These are phyloP conservation scores for Protomyctophum bolini DNA, from an alignment of 2,113 vertebrate species.

Conservation along the genomic window DNA sequence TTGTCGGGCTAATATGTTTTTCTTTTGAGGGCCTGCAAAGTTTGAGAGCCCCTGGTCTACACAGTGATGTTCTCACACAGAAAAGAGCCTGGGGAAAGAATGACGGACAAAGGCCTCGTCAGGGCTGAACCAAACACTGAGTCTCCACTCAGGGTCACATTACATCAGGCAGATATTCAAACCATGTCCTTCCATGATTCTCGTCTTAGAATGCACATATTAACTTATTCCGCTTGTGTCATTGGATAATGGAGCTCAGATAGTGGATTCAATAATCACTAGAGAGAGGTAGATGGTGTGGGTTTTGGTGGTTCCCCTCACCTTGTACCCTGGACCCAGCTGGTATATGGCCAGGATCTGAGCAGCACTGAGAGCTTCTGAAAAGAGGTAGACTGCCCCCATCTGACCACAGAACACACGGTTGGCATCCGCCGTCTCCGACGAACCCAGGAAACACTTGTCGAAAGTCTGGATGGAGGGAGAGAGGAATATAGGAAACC, in stretches of 20 bases:
- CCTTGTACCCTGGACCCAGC: constrained; percentile 96
- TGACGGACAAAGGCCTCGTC: not conserved
- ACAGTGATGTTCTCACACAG: not conserved
- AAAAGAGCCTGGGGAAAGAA: not conserved
- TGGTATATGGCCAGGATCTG: constrained; percentile 98
- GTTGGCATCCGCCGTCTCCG: constrained; percentile 95
- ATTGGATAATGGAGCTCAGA: no score
- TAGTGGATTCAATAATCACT: no score
- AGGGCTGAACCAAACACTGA: not conserved
- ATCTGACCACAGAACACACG: constrained; percentile 98
- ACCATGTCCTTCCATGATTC: not conserved
- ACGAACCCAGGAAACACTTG: constrained; percentile 98
- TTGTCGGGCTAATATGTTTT: no score
- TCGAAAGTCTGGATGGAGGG: constrained; percentile 90
- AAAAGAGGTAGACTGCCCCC: constrained; percentile 96
- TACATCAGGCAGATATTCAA: not conserved
- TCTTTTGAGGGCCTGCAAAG: not conserved
- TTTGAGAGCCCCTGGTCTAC: not conserved
- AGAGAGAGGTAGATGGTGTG: not conserved
- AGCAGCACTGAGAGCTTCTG: constrained; percentile 94
- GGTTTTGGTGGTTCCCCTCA: constrained; percentile 48
- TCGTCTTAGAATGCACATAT: no score
- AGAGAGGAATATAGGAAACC: not conserved
- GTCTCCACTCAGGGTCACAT: not conserved
- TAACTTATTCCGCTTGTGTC: no score